Conservation (phyloP, 2,797 vertebrate genomes). For the Catharus ustulatus region DNA sequence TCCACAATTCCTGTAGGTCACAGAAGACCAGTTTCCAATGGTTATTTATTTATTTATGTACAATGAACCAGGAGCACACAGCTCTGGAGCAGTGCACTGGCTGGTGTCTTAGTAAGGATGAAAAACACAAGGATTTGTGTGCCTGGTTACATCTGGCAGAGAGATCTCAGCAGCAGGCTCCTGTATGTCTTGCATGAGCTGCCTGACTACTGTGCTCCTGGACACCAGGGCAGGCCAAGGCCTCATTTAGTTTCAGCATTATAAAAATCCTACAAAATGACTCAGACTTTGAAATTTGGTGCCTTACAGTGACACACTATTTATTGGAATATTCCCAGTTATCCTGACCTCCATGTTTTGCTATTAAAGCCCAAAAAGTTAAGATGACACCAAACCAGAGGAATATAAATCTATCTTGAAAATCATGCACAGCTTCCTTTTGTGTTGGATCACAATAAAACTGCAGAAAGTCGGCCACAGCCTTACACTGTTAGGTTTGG, state of each 20-base stretch:
- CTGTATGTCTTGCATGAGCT: neutral
- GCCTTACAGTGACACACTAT: neutral
- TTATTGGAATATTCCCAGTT: neutral
- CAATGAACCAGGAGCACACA: neutral
- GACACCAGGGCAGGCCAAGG: neutral
- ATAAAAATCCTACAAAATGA: neutral
- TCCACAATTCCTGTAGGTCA: neutral
- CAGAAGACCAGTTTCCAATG: neutral
- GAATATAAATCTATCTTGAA: neutral
- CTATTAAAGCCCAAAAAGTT: neutral
- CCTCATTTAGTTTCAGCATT: neutral
- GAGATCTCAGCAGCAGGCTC: neutral
- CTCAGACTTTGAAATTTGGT: neutral
- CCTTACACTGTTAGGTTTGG: constrained; percentile 23
- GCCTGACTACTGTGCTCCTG: neutral
- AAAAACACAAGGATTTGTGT: neutral
- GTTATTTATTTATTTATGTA: neutral
- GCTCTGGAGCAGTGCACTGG: neutral
- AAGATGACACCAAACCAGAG: neutral
- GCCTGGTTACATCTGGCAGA: neutral
- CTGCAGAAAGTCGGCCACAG: constrained; percentile 1
- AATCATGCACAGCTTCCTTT: neutral
- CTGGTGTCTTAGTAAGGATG: neutral
- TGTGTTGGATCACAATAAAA: constrained; percentile 43
- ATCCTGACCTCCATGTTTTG: neutral